These are phyloP conservation scores for Luscinia megarhynchos DNA, from an alignment of 2,797 vertebrate species.

Conservation along the genomic window DNA sequence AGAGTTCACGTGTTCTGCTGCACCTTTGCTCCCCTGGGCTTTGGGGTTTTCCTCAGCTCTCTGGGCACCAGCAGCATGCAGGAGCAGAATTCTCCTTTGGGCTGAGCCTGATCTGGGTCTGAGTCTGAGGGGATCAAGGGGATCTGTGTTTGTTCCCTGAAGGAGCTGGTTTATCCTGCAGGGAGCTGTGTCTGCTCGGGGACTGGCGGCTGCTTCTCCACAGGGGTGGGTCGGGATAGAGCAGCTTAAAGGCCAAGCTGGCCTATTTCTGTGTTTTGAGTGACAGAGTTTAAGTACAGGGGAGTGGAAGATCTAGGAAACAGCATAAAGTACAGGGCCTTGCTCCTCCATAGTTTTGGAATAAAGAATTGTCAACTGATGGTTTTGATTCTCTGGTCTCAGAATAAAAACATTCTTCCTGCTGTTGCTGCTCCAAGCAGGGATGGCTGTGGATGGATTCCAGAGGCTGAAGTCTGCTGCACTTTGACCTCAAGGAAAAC, in stretches of 20 bases:
- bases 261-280: neutral
- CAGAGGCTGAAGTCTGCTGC: neutral
- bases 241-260: neutral
- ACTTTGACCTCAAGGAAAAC: neutral
- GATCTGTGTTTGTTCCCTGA: fast-evolving
- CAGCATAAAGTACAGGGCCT: neutral
- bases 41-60: neutral
- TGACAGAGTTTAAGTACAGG: neutral
- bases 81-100: neutral
- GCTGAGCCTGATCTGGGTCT: neutral
- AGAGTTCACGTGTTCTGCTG: fast-evolving
- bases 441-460: neutral
- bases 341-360: neutral
- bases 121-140: neutral
- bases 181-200: neutral
- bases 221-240: neutral
- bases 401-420: neutral
- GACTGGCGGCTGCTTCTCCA: fast-evolving
- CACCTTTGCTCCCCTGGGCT: neutral
- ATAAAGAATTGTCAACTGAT: neutral
- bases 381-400: neutral
- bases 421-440: neutral
- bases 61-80: fast-evolving
- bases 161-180: neutral
- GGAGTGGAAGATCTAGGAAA: neutral